Evolutionary conservation across 2,113 vertebrate genomes (phyloP).

Genomic region (Coregonus clupeaformis): DNA sequence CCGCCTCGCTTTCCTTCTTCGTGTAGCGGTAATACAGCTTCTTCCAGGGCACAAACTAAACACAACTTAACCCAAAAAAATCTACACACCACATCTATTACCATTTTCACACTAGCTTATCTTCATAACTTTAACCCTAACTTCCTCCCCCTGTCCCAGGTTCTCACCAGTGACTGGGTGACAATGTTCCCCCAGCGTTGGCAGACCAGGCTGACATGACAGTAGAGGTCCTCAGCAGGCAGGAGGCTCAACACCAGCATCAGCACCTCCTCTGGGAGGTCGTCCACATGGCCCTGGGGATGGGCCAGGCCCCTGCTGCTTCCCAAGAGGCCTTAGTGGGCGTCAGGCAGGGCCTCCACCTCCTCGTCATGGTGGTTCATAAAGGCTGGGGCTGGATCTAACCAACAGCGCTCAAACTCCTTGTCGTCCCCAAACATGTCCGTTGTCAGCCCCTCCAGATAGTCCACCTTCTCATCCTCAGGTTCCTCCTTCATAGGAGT

Average conservation of each 20-base stretch:
- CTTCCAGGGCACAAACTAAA: slow-evolving; percentile 89
- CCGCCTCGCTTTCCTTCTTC: slow-evolving; percentile 63
- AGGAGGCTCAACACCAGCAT: slow-evolving; percentile 79
- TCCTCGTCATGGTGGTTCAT: slow-evolving; percentile 48
- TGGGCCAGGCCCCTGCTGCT: slow-evolving; percentile 41
- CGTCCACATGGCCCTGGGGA: slow-evolving; percentile 71
- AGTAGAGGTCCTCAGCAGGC: slow-evolving; percentile 80
- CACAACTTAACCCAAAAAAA: neutral
- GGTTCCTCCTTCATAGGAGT: neutral
- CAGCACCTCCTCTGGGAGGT: slow-evolving; percentile 85
- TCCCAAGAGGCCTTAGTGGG: slow-evolving; percentile 83
- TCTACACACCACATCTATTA: neutral
- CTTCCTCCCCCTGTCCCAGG: neutral
- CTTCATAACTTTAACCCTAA: neutral
- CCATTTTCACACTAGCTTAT: too few relatives aligned
- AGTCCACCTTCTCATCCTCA: slow-evolving; percentile 33
- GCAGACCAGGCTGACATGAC: slow-evolving; percentile 78
- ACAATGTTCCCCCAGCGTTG: slow-evolving; percentile 80
- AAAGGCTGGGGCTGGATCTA: slow-evolving; percentile 28
- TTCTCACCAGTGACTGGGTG: slow-evolving; percentile 5
- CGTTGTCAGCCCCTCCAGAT: slow-evolving; percentile 64
- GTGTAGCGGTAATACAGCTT: slow-evolving; percentile 82
- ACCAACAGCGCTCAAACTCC: slow-evolving; percentile 34
- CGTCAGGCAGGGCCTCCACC: slow-evolving; percentile 77
- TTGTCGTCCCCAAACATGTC: slow-evolving; percentile 68